Evolutionary conservation across 1,140 invertebrate species (phyloP).

Genomic region (Aphis craccivora): DNA sequence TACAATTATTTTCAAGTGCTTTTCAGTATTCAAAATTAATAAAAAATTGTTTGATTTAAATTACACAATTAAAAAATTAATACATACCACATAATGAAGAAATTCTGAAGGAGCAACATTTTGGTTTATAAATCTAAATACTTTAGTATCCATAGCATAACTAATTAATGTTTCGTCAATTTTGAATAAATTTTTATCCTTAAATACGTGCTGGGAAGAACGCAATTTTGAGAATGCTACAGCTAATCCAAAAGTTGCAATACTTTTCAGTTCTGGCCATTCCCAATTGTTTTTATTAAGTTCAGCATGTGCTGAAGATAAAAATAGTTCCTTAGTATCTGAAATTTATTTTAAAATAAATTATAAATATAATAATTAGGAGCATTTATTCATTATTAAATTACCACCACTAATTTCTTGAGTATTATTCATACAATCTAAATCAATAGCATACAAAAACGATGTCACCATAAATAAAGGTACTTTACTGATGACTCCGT

Average conservation of each 20-base stretch:
- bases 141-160: conserved; percentile 50
- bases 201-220: conserved; percentile 46
- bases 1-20: not conserved
- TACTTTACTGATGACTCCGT: conserved; percentile 39
- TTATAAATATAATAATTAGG: not conserved
- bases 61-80: not conserved
- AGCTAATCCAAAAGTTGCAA: conserved; percentile 50
- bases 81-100: conserved; percentile 37
- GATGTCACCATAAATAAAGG: conserved; percentile 50
- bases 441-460: conserved; percentile 56
- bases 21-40: too few species aligned
- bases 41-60: not conserved
- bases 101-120: conserved; percentile 42
- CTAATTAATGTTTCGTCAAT: conserved; percentile 47
- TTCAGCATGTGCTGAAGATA: conserved; percentile 25
- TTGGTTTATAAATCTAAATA: conserved; percentile 52
- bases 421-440: conserved; percentile 48
- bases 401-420: conserved; percentile 56
- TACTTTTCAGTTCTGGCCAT: conserved; percentile 51
- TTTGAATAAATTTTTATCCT: conserved; percentile 54
- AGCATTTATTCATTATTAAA: not conserved
- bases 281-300: conserved; percentile 41
- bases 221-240: conserved; percentile 55
- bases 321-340: conserved; percentile 51
- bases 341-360: not conserved